phyloP scores from a whole-genome alignment of 30 jellyfish, hydroid and myxozoan species.

The Hydractinia symbiolongicarpus region DNA sequence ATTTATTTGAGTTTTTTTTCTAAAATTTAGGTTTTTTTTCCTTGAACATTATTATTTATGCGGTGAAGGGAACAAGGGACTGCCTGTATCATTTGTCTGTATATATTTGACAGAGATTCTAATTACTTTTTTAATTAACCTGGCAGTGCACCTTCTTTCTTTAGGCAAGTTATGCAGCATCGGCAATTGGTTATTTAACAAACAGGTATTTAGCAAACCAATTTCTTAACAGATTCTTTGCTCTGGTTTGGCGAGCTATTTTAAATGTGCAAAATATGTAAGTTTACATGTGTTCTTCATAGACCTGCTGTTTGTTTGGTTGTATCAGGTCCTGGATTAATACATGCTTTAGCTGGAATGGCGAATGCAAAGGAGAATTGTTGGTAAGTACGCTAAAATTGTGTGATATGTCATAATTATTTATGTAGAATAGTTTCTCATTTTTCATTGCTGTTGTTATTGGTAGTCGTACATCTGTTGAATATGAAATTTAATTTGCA shows the following conservation, averaged over 20 bases:
- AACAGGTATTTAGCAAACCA: constrained; percentile 3
- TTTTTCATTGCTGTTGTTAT: too few relatives aligned
- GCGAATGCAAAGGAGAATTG: constrained; percentile 78
- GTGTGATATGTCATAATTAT: too few relatives aligned
- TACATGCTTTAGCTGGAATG: constrained; percentile 84
- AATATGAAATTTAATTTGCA: too few relatives aligned
- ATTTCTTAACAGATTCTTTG: too few relatives aligned
- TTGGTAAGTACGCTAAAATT: constrained; percentile 18
- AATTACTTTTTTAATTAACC: background rate
- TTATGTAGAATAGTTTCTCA: too few relatives aligned
- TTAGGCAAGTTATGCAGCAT: constrained; percentile 62
- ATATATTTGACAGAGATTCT: background rate
- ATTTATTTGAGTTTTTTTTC: too few relatives aligned
- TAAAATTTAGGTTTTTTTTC: too few relatives aligned
- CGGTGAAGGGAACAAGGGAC: too few relatives aligned
- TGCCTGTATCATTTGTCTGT: too few relatives aligned
- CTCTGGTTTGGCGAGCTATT: too few relatives aligned
- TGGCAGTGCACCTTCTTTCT: background rate
- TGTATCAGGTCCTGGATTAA: constrained; percentile 87
- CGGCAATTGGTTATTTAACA: constrained; percentile 62
- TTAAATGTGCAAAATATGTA: background rate
- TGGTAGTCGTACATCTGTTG: too few relatives aligned
- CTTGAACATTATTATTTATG: too few relatives aligned
- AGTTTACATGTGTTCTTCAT: background rate
- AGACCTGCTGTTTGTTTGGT: constrained; percentile 82